phyloP scores from a whole-genome alignment of 2,113 vertebrate genomes.

The Sarotherodon lohbergeri region DNA sequence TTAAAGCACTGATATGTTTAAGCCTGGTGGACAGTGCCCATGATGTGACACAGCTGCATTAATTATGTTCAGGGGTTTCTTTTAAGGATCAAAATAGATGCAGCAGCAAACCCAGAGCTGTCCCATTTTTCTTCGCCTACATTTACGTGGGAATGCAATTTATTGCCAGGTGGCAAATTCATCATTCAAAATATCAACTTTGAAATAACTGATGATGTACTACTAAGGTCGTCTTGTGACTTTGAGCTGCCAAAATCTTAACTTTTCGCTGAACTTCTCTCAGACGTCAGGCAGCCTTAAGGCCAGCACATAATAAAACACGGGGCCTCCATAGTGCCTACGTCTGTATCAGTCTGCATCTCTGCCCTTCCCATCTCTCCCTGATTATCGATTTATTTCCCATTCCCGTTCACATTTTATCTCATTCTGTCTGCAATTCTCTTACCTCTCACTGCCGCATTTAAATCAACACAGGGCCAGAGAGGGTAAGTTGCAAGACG shows the following conservation, averaged over 20 bases:
- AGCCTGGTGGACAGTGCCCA: not conserved
- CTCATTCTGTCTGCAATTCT: conserved; percentile 7
- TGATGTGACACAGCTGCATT: not conserved
- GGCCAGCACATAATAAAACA: not conserved
- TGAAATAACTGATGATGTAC: not conserved
- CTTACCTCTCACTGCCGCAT: not conserved
- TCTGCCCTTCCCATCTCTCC: not conserved
- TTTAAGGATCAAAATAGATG: not conserved
- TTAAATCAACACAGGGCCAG: conserved; percentile 16
- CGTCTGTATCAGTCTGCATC: not conserved
- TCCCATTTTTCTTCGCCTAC: not conserved
- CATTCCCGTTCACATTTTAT: not conserved
- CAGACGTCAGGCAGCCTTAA: not conserved
- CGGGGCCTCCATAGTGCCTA: not conserved
- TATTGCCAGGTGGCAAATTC: not conserved
- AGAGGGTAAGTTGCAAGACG: conserved; percentile 19
- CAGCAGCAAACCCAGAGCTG: not conserved
- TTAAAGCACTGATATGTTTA: not conserved
- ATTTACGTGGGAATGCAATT: not conserved
- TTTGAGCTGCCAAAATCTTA: not conserved
- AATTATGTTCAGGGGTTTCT: not conserved
- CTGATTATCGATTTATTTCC: conserved; percentile 29
- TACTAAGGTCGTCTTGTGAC: not conserved
- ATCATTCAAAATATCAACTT: not conserved
- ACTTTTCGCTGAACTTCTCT: not conserved